Conservation (phyloP, 2,113 vertebrate genomes). For the Corythornis vintsioides region DNA sequence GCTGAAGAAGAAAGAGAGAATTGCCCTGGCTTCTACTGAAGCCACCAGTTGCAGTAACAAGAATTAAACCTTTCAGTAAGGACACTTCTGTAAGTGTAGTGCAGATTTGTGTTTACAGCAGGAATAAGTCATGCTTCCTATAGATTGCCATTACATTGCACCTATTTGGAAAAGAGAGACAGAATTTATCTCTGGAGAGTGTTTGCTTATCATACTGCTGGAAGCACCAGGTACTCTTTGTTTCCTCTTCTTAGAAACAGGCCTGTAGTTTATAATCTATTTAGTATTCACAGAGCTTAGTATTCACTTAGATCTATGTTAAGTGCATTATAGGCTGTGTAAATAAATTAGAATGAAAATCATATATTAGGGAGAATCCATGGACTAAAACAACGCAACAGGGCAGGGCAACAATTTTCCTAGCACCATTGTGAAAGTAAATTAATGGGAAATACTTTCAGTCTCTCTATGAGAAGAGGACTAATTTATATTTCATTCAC, state of each 20-base stretch:
- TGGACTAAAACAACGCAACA: background rate
- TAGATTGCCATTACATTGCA: background rate
- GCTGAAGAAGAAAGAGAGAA: background rate
- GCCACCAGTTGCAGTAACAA: background rate
- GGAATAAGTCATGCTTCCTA: background rate
- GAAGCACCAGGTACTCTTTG: background rate
- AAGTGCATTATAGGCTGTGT: background rate
- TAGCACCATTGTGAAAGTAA: background rate
- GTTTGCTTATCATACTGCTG: background rate
- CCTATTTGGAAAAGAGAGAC: background rate
- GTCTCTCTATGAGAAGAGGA: background rate
- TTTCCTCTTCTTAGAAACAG: constrained; percentile 11
- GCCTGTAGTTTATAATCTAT: background rate
- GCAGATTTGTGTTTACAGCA: background rate
- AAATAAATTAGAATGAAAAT: constrained; percentile 31
- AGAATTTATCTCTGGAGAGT: background rate
- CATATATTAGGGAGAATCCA: background rate
- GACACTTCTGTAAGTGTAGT: background rate
- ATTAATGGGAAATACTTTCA: background rate
- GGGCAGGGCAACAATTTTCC: background rate
- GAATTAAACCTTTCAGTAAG: background rate
- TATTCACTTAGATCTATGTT: background rate
- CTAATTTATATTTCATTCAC: background rate
- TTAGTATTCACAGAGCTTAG: background rate
- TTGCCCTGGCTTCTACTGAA: background rate